Conservation (phyloP, 2,113 vertebrate genomes). For the Marmota flaviventris region DNA sequence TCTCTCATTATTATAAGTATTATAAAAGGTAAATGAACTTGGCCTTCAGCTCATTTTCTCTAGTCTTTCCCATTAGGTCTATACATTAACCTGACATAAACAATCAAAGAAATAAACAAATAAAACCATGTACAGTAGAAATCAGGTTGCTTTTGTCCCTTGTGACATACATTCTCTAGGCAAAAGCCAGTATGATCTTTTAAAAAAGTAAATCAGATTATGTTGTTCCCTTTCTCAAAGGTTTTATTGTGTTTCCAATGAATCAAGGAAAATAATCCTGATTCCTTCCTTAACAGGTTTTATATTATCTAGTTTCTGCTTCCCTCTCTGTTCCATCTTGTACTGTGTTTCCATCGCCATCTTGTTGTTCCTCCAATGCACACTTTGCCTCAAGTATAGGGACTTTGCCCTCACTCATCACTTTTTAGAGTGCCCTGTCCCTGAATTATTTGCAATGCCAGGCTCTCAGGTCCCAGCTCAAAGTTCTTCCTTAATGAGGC, state of each 20-base stretch:
- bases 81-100: conserved; percentile 74
- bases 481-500: not conserved
- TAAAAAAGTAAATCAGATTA: conserved; percentile 49
- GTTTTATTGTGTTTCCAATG: conserved; percentile 2
- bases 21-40: conserved; percentile 30
- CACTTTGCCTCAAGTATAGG: not conserved
- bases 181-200: not conserved
- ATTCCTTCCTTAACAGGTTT: not conserved
- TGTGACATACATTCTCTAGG: conserved; percentile 21
- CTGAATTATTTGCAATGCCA: not conserved
- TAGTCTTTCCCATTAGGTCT: conserved; percentile 58
- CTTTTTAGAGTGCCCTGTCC: not conserved
- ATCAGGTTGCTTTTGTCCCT: conserved; percentile 29
- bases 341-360: not conserved
- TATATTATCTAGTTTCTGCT: not conserved
- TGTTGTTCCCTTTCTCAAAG: conserved; percentile 28
- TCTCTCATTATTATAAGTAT: conserved; percentile 7
- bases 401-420: not conserved
- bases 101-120: conserved; percentile 74
- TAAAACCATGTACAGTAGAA: conserved; percentile 25
- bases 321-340: not conserved
- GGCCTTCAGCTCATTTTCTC: conserved; percentile 23
- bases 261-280: conserved; percentile 14
- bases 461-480: conserved; percentile 10
- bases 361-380: not conserved